These are phyloP conservation scores for Laspeyria flexula DNA, from an alignment of 2,888 invertebrate genomes.

Conservation along the genomic window DNA sequence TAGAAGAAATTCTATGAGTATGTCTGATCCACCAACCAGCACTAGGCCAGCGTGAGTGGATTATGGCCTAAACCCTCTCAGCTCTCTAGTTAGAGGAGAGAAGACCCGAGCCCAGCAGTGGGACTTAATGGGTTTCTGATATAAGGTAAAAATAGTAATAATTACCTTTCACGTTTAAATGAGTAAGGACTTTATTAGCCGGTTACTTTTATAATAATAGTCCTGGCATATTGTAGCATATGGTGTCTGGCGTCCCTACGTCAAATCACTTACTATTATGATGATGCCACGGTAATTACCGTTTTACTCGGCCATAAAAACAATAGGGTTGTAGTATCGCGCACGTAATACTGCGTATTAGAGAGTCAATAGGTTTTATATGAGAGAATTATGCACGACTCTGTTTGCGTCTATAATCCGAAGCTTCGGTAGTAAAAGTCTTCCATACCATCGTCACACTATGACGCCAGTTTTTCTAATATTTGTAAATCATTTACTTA, in stretches of 20 bases:
- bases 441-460: too few relatives aligned
- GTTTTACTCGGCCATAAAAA: slow-evolving; percentile 66
- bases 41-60: too few relatives aligned
- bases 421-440: too few relatives aligned
- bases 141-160: too few relatives aligned
- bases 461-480: too few relatives aligned
- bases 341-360: slow-evolving; percentile 12
- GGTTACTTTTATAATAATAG: slow-evolving; percentile 40
- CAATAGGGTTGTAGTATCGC: slow-evolving; percentile 63
- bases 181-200: slow-evolving; percentile 40
- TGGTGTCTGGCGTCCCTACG: slow-evolving; percentile 58
- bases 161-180: slow-evolving; percentile 36
- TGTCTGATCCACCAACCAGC: too few relatives aligned
- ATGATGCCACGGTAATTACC: slow-evolving; percentile 54
- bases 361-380: not conserved
- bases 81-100: too few relatives aligned
- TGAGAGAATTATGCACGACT: not conserved
- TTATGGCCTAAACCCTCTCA: too few relatives aligned
- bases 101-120: too few relatives aligned
- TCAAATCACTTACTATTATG: slow-evolving; percentile 69
- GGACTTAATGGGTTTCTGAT: too few relatives aligned
- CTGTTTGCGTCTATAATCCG: not conserved
- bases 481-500: too few relatives aligned
- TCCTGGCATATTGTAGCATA: slow-evolving; percentile 29
- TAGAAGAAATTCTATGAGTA: too few relatives aligned